Evolutionary conservation across 30 jellyfish, hydroid and myxozoan species (phyloP).

Genomic region (Turritopsis dohrnii): DNA sequence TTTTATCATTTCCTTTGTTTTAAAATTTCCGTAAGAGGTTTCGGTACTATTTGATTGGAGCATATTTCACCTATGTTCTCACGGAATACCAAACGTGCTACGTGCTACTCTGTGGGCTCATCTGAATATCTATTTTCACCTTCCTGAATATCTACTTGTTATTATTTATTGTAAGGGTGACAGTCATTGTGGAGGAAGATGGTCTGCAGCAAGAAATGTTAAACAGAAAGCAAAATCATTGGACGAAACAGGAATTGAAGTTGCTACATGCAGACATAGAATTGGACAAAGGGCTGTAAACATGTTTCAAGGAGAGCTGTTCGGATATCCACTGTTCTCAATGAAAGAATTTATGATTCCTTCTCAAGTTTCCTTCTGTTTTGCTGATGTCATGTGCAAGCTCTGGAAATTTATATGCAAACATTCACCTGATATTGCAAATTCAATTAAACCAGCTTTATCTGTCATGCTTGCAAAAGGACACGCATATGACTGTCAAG

Average conservation of each 20-base stretch:
- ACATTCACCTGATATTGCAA: slow-evolving; percentile 29
- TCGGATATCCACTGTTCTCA: slow-evolving; percentile 23
- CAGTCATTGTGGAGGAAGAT: slow-evolving; percentile 15
- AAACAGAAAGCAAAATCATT: not conserved
- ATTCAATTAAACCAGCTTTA: slow-evolving; percentile 32
- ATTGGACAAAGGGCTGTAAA: slow-evolving; percentile 30
- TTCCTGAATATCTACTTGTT: not conserved
- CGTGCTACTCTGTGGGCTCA: too few relatives aligned
- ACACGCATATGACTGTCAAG: slow-evolving; percentile 34
- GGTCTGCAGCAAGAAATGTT: slow-evolving; percentile 35
- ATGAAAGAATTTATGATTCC: not conserved
- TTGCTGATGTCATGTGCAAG: slow-evolving; percentile 38
- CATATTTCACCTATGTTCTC: too few relatives aligned
- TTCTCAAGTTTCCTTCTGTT: slow-evolving; percentile 1
- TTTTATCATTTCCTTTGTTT: not conserved
- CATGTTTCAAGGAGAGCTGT: slow-evolving; percentile 40
- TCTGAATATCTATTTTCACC: not conserved
- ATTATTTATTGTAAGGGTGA: not conserved
- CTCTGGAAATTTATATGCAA: slow-evolving; percentile 30
- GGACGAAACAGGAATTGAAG: slow-evolving; percentile 40
- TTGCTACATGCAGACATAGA: slow-evolving; percentile 33
- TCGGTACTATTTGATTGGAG: too few relatives aligned
- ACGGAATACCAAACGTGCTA: too few relatives aligned
- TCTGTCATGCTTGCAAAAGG: slow-evolving; percentile 37
- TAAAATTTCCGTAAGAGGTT: too few relatives aligned